A percentile compares a stretch with the other conserved stretches of the same genome.
Conservation (phyloP, 2,113 vertebrate genomes). For the Emydocephalus ijimae region DNA sequence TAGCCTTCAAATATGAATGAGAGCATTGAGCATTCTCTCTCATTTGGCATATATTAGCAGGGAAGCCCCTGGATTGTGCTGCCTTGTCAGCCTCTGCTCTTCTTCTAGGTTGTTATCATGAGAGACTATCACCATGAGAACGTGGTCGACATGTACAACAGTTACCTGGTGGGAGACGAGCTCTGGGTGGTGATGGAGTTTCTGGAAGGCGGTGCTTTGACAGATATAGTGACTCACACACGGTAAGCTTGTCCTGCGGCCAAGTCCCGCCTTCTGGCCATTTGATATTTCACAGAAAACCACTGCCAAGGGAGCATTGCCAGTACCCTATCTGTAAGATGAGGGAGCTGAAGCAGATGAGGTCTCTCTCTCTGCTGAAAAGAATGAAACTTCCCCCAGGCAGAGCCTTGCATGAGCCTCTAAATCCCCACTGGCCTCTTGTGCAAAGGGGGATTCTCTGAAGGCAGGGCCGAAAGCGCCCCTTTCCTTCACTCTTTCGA, state of each 20-base stretch:
- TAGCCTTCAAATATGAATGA: background rate
- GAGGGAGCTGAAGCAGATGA: background rate
- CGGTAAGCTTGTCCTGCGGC: slow-evolving; percentile 71
- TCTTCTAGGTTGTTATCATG: slow-evolving; percentile 94
- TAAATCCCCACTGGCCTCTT: background rate
- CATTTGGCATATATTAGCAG: background rate
- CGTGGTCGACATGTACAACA: slow-evolving; percentile 99
- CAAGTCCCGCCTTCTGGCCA: background rate
- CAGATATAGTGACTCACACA: slow-evolving; percentile 96
- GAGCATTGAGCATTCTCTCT: background rate
- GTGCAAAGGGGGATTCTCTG: background rate
- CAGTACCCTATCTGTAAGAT: background rate
- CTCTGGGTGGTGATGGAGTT: slow-evolving; percentile 99
- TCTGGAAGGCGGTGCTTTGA: slow-evolving; percentile 95
- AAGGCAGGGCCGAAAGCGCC: background rate
- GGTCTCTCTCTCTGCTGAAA: background rate
- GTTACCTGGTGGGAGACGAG: slow-evolving; percentile 94
- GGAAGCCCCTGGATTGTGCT: rapidly evolving
- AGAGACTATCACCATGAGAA: slow-evolving; percentile 98
- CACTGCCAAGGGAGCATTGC: background rate
- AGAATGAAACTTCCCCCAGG: no score
- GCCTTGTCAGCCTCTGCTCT: background rate
- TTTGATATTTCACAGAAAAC: background rate
- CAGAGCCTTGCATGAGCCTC: background rate
- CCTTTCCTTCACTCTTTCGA: background rate